Evolutionary conservation across 2,113 vertebrate species (phyloP).

Genomic region (Lethenteron camtschaticum): DNA sequence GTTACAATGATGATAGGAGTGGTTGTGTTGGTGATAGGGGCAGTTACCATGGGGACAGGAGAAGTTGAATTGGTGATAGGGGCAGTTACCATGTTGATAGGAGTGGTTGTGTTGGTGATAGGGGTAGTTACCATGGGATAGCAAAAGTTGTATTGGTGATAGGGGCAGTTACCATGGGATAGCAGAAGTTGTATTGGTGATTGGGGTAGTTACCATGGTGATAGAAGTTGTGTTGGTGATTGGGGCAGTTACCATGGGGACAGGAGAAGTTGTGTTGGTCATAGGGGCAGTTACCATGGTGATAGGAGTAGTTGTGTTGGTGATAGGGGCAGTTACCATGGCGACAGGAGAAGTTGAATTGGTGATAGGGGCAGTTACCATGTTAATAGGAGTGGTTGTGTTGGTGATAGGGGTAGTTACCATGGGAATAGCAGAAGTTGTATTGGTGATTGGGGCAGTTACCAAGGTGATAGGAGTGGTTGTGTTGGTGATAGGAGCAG

Average conservation of each 20-base stretch:
- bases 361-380: not conserved
- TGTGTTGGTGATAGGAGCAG: not conserved
- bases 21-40: not conserved
- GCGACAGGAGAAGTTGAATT: not conserved
- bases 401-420: not conserved
- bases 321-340: not conserved
- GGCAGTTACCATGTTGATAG: not conserved
- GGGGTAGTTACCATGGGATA: not conserved
- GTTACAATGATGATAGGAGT: not conserved
- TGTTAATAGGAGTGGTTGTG: not conserved
- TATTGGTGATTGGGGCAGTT: not conserved
- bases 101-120: not conserved
- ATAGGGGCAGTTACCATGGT: not conserved
- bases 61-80: not conserved
- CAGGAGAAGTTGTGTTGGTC: not conserved
- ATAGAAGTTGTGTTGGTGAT: not conserved
- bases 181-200: not conserved
- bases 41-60: not conserved
- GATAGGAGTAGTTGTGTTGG: not conserved
- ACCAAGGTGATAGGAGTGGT: not conserved
- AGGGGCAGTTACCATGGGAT: not conserved
- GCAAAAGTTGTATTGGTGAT: not conserved
- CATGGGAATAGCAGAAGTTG: not conserved
- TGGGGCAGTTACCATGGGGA: not conserved
- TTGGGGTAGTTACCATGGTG: not conserved